A percentile compares a stretch with the other conserved stretches of the same genome.
Evolutionary conservation across 1,140 invertebrate species (phyloP).

Genomic region (Cherax quadricarinatus): DNA sequence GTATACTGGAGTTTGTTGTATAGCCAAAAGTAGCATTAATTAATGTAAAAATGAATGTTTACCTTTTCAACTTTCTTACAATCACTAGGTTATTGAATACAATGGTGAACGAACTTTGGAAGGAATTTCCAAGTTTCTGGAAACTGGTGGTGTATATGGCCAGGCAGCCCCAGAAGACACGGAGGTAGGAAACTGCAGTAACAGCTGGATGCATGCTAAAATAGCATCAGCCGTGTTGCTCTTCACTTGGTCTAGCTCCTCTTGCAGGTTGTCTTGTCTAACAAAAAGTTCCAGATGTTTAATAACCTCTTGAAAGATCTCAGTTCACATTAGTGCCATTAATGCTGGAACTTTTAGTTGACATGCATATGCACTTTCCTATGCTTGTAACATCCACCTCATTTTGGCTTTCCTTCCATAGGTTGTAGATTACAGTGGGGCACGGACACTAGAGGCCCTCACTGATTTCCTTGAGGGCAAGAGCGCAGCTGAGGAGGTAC

Average conservation of each 20-base stretch:
- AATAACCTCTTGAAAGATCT: no score
- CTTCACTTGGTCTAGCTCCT: not conserved
- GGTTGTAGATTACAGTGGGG: slow-evolving; percentile 95
- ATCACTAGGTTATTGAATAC: slow-evolving; percentile 88
- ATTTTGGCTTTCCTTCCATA: slow-evolving; percentile 75
- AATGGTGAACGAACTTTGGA: slow-evolving; percentile 96
- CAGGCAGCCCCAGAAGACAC: slow-evolving; percentile 79
- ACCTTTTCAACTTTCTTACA: no score
- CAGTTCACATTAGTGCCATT: not conserved
- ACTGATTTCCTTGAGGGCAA: slow-evolving; percentile 90
- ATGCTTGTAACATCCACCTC: slow-evolving; percentile 1
- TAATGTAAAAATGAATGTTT: no score
- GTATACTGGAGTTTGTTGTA: no score
- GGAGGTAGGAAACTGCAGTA: slow-evolving; percentile 43
- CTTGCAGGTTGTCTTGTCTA: not conserved
- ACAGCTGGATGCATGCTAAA: not conserved
- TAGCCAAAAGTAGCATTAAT: no score
- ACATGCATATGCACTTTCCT: not conserved
- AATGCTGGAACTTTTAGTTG: not conserved
- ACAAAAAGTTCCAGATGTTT: not conserved
- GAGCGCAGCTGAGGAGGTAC: slow-evolving; percentile 57
- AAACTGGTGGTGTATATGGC: slow-evolving; percentile 83
- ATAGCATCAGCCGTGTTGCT: not conserved
- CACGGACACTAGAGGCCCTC: slow-evolving; percentile 95
- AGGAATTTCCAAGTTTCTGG: slow-evolving; percentile 93